These are phyloP conservation scores for Ditula angustiorana DNA, from an alignment of 2,888 invertebrate species.

Conservation along the genomic window DNA sequence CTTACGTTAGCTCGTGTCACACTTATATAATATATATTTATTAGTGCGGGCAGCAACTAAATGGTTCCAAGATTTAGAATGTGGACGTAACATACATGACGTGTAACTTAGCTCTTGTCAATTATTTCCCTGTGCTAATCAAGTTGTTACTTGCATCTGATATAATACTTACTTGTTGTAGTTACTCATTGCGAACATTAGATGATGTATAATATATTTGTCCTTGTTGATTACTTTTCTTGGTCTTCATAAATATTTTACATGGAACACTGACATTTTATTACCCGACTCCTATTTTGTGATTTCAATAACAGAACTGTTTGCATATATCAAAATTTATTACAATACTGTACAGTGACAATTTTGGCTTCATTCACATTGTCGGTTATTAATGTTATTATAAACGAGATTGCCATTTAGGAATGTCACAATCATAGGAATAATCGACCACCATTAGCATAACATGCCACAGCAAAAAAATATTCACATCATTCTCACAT, in stretches of 20 bases:
- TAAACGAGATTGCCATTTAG: constrained; percentile 19
- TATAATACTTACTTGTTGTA: constrained; percentile 76
- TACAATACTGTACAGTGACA: constrained; percentile 15
- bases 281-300: constrained; percentile 39
- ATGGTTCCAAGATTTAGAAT: constrained; percentile 23
- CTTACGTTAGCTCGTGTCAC: too few relatives aligned
- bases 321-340: constrained; percentile 34
- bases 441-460: background rate
- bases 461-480: background rate
- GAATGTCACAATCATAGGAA: constrained; percentile 30
- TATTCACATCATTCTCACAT: too few relatives aligned
- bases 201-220: constrained; percentile 81
- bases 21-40: too few relatives aligned
- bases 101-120: constrained; percentile 59
- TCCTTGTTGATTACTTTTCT: constrained; percentile 72
- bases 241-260: constrained; percentile 85
- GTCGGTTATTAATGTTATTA: constrained; percentile 1
- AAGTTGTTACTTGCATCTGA: constrained; percentile 65
- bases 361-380: constrained; percentile 8
- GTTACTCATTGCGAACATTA: constrained; percentile 78
- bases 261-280: constrained; percentile 61
- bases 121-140: constrained; percentile 71
- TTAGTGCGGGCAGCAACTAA: too few relatives aligned
- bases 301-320: constrained; percentile 2
- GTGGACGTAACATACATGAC: constrained; percentile 40